phyloP scores from a whole-genome alignment of 2,888 invertebrate species.

The Ceramica pisi region DNA sequence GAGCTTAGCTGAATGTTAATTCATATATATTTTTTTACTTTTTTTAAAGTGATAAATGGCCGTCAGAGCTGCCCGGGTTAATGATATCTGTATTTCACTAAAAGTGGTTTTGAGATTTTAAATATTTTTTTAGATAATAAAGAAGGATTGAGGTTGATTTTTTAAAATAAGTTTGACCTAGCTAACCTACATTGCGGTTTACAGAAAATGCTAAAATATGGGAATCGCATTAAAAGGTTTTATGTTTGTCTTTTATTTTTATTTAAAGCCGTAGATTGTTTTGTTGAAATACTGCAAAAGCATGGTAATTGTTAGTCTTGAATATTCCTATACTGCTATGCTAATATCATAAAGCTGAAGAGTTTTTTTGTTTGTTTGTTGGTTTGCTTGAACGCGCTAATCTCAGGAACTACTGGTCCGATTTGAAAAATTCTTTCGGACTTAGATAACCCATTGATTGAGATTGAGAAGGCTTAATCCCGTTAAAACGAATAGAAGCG shows the following conservation, averaged over 20 bases:
- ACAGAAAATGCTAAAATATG: slow-evolving; percentile 18
- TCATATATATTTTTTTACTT: slow-evolving; percentile 47
- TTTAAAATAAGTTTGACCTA: slow-evolving; percentile 15
- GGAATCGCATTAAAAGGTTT: neutral
- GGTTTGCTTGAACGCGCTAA: too few relatives aligned
- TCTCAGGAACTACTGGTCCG: too few relatives aligned
- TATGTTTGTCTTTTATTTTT: neutral
- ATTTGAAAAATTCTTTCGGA: too few relatives aligned
- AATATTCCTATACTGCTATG: too few relatives aligned
- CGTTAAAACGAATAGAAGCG: too few relatives aligned
- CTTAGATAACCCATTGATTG: too few relatives aligned
- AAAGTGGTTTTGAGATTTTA: slow-evolving; percentile 29
- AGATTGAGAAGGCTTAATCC: too few relatives aligned
- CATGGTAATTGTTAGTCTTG: neutral
- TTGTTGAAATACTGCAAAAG: neutral
- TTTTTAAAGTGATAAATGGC: slow-evolving; percentile 52
- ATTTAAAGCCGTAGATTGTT: neutral
- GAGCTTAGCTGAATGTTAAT: slow-evolving; percentile 68
- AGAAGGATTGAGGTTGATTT: slow-evolving; percentile 22
- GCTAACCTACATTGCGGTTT: slow-evolving; percentile 8
- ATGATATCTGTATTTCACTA: slow-evolving; percentile 51
- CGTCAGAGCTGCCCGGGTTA: slow-evolving; percentile 33
- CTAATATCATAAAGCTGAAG: too few relatives aligned
- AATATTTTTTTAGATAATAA: slow-evolving; percentile 30
- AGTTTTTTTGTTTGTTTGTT: too few relatives aligned